Conservation (phyloP, 2,888 invertebrate species). For the Malacosoma neustria region DNA sequence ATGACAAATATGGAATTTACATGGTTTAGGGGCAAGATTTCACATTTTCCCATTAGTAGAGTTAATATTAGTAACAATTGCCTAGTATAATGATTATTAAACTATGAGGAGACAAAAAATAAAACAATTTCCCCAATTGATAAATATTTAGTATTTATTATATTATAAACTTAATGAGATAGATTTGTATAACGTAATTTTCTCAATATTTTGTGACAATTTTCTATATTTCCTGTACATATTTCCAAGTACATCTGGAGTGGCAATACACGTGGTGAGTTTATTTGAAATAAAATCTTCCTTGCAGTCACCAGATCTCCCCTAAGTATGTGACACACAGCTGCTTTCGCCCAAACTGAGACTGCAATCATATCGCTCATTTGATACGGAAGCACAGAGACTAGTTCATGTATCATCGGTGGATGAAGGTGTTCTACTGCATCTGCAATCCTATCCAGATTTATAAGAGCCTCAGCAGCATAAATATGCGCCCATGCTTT, state of each 20-base stretch:
- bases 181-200: constrained; percentile 47
- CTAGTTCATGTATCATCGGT: constrained; percentile 76
- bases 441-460: constrained; percentile 86
- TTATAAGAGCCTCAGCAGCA: constrained; percentile 90
- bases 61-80: too few relatives aligned
- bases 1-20: too few relatives aligned
- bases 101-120: neutral
- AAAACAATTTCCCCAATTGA: too few relatives aligned
- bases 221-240: constrained; percentile 66
- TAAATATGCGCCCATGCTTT: constrained; percentile 91
- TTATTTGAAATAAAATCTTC: constrained; percentile 63
- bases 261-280: constrained; percentile 59
- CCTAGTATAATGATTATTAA: neutral
- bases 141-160: too few relatives aligned
- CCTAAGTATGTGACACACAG: constrained; percentile 62
- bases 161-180: too few relatives aligned
- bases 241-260: constrained; percentile 76
- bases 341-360: constrained; percentile 69
- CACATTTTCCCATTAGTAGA: too few relatives aligned
- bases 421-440: constrained; percentile 90
- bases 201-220: constrained; percentile 59
- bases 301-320: constrained; percentile 63
- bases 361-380: constrained; percentile 65
- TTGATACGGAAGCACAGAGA: constrained; percentile 54
- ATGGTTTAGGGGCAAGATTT: too few relatives aligned